Conservation (phyloP, 2,113 vertebrate genomes). For the Pyrgilauda ruficollis region DNA sequence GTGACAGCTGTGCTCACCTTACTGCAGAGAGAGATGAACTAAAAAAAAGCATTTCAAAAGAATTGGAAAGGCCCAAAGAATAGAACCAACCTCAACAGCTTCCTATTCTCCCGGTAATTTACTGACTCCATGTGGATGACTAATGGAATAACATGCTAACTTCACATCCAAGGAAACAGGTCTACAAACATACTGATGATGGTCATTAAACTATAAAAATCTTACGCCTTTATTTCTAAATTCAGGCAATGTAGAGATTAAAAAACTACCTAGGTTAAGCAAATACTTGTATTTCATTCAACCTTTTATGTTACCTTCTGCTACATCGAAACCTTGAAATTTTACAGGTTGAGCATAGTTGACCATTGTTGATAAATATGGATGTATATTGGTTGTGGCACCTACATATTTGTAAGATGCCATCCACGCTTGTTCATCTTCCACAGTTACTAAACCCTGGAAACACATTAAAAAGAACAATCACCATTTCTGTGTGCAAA, state of each 20-base stretch:
- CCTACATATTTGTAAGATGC: conserved; percentile 97
- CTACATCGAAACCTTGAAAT: conserved; percentile 94
- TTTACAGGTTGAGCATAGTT: conserved; percentile 99
- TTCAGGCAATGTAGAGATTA: not conserved
- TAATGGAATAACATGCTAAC: conserved; percentile 28
- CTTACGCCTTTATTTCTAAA: not conserved
- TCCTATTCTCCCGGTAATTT: conserved; percentile 23
- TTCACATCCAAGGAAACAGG: not conserved
- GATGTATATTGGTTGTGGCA: conserved; percentile 98
- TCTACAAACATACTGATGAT: not conserved
- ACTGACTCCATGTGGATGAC: conserved; percentile 71
- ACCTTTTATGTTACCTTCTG: conserved; percentile 86
- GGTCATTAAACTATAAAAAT: not conserved
- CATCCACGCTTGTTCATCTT: conserved; percentile 95
- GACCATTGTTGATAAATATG: conserved; percentile 95
- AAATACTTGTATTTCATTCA: conserved; percentile 56
- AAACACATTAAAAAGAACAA: conserved; percentile 52
- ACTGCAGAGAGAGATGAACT: not conserved
- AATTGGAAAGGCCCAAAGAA: not conserved
- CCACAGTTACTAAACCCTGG: conserved; percentile 83
- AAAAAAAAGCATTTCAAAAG: not conserved
- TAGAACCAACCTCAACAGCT: not conserved
- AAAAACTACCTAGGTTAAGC: conserved; percentile 43
- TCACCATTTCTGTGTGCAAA: not conserved
- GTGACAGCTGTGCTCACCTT: not conserved